Evolutionary conservation across 2,888 invertebrate species (phyloP).

Genomic region (Tetrapedia diversipes): DNA sequence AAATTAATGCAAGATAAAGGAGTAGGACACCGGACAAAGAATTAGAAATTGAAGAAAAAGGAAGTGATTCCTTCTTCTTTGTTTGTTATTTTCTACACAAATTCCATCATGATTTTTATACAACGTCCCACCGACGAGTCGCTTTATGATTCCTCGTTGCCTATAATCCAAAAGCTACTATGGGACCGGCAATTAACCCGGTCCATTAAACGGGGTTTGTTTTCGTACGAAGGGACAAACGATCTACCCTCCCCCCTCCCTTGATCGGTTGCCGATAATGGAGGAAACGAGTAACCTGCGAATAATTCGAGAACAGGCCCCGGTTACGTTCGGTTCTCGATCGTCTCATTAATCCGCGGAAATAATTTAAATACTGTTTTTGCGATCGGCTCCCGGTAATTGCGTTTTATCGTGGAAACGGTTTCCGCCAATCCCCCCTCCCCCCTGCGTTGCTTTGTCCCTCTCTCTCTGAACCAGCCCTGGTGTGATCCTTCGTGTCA

Average conservation of each 20-base stretch:
- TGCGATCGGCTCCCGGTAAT: constrained; percentile 28
- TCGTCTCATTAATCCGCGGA: constrained; percentile 46
- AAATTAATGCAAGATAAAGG: too few relatives aligned
- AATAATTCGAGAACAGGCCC: constrained; percentile 48
- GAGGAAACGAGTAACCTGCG: constrained; percentile 52
- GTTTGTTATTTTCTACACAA: not conserved
- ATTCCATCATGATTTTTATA: too few relatives aligned
- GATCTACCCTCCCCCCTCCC: too few relatives aligned
- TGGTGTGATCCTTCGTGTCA: constrained; percentile 15
- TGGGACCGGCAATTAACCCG: constrained; percentile 27
- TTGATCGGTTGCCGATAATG: constrained; percentile 56
- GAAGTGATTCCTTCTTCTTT: too few relatives aligned
- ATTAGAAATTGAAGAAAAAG: too few relatives aligned
- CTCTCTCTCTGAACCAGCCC: too few relatives aligned
- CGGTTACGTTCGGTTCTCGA: constrained; percentile 31
- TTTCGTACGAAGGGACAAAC: constrained; percentile 24
- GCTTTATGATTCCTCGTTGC: constrained; percentile 12
- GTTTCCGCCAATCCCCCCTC: too few relatives aligned
- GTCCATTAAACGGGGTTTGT: constrained; percentile 31
- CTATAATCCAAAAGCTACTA: constrained; percentile 12
- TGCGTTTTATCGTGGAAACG: constrained; percentile 32
- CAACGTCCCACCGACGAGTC: not conserved
- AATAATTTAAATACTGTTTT: constrained; percentile 54
- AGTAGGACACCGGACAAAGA: too few relatives aligned
- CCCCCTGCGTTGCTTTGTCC: too few relatives aligned